A percentile compares a stretch with the other conserved stretches of the same genome.
These are phyloP conservation scores for Drosophila pseudoananassae DNA, from an alignment of 1,140 invertebrate genomes.

Conservation along the genomic window DNA sequence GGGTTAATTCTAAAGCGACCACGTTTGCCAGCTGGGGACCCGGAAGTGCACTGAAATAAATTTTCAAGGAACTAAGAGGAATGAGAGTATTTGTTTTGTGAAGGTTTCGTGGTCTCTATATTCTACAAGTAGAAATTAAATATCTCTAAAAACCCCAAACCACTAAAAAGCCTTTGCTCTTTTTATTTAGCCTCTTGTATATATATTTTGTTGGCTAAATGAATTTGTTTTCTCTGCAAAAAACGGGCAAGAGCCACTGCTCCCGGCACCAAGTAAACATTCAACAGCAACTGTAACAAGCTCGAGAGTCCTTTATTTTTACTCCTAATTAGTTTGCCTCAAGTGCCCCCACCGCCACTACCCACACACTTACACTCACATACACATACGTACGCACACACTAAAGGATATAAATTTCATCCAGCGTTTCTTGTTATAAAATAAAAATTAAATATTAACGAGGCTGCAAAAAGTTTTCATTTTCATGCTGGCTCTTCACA, in stretches of 20 bases:
- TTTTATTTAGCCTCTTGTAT: not conserved
- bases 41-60: constrained; percentile 1
- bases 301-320: constrained; percentile 37
- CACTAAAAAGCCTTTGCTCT: not conserved
- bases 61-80: not conserved
- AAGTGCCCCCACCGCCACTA: constrained; percentile 7
- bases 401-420: not conserved
- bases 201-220: not conserved
- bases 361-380: not conserved
- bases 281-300: constrained; percentile 21
- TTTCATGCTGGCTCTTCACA: constrained; percentile 29
- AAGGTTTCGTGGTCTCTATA: too few species aligned
- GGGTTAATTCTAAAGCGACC: constrained; percentile 46
- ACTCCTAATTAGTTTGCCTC: constrained; percentile 52
- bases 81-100: too few species aligned
- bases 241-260: constrained; percentile 3
- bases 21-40: constrained; percentile 11
- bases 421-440: constrained; percentile 15
- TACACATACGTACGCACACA: not conserved
- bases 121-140: not conserved
- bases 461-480: constrained; percentile 44
- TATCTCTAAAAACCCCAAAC: not conserved
- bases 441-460: constrained; percentile 71
- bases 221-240: not conserved
- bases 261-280: constrained; percentile 28